Evolutionary conservation across 2,888 invertebrate species (phyloP).

Genomic region (Phymatocera aterrima): DNA sequence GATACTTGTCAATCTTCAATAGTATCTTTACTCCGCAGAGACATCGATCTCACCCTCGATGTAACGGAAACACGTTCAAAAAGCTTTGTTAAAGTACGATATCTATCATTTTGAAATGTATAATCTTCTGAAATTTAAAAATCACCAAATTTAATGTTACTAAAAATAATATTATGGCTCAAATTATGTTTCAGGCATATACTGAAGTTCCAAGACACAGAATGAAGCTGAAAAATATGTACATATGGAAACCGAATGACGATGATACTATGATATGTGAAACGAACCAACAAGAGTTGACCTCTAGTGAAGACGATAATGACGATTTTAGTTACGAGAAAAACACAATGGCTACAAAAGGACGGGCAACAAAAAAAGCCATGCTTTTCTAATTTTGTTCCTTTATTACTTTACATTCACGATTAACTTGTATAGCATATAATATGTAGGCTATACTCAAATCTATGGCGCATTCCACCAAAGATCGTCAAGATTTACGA

Average conservation of each 20-base stretch:
- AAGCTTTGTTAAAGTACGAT: constrained; percentile 1
- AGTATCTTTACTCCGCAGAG: constrained; percentile 12
- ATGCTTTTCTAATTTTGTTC: too few species aligned
- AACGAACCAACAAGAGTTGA: background rate
- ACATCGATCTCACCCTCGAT: constrained; percentile 20
- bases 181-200: constrained; percentile 11
- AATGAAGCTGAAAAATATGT: constrained; percentile 19
- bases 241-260: background rate
- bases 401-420: too few species aligned
- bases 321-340: background rate
- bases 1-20: constrained; percentile 18
- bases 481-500: too few species aligned
- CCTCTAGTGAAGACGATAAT: constrained; percentile 1
- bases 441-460: too few species aligned
- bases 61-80: background rate
- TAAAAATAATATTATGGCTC: background rate
- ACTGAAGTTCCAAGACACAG: constrained; percentile 8
- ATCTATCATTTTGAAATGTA: background rate
- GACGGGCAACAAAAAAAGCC: background rate
- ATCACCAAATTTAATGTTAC: background rate
- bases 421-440: too few species aligned
- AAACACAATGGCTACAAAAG: background rate
- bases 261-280: background rate
- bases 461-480: too few species aligned
- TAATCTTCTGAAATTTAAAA: background rate